Base-by-base conservation (phyloP, 2,797 vertebrate genomes). In the Hephaestus fuliginosus region DNA sequence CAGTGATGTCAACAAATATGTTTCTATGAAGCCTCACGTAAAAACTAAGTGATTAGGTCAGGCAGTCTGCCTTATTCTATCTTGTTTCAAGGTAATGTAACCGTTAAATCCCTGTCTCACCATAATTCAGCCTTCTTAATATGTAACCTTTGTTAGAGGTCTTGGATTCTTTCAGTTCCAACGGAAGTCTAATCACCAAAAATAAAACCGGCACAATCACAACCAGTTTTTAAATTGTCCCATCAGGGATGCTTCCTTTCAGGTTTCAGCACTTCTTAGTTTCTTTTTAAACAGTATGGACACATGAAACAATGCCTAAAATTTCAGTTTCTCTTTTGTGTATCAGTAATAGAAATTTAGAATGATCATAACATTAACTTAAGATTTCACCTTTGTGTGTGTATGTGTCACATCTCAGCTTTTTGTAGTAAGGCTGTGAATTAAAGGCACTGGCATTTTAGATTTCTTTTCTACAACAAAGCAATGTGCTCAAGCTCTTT, bases 401-500 rank as follows among this genome's bases (percentile, higher is more conserved):
- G n/a, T 65, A 7, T 58, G 44, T 41, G 70, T 55, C 6, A 9
- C 41, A 13, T 33, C 30, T 64, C 46, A 52, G 46, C 25, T 46
- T 55, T 5, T 39, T 74, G 30, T 53, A 5, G 36, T 46, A 36
- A 30, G 22, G 9, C 17, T 78, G 25, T 56, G 43, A 62, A 46
- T 56, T 55, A 33, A 15, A n/a, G 8, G 20, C 36, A 8, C 14
- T 41, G n/a, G 7, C 3, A 25, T 52, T 62, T 58, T 11, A 51
- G 18, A 60, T 51, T 14, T 6, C 17, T 33, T 33, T 58, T 57
- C 44, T 33, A 41, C 28, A 64, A 56, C 51, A 65, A 49, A 25
- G 8, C 12, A n/a, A 28, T 78, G 55, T 70, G 30, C 82, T 63
- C 72, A 83, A 70, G 71, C 44, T 86, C 61, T 87, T 81, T 87